These are phyloP conservation scores for Vanessa tameamea DNA, from an alignment of 1,140 invertebrate genomes.

Conservation along the genomic window DNA sequence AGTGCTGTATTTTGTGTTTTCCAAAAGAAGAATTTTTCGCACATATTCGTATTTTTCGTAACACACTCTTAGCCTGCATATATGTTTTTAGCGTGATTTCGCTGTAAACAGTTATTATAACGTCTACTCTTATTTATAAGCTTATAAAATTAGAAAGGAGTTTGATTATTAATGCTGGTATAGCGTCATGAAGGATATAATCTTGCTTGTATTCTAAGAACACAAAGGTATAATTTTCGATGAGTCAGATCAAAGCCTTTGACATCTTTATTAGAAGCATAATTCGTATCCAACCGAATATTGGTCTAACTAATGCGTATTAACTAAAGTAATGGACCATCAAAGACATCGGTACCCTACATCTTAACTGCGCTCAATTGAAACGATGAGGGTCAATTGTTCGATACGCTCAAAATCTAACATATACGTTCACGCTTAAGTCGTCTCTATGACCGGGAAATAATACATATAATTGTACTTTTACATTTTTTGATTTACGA, in stretches of 20 bases:
- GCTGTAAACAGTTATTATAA: no score
- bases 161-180: not conserved
- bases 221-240: not conserved
- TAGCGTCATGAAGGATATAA: not conserved
- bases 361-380: conserved; percentile 39
- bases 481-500: not conserved
- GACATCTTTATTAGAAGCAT: conserved; percentile 25
- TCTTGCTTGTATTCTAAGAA: not conserved
- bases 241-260: conserved; percentile 12
- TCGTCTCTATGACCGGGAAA: conserved; percentile 13
- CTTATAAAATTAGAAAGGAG: not conserved
- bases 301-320: conserved; percentile 36
- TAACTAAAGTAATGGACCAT: conserved; percentile 36
- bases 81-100: not conserved
- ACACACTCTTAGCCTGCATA: not conserved
- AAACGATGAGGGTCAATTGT: conserved; percentile 36
- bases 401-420: conserved; percentile 28
- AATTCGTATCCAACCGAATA: conserved; percentile 29
- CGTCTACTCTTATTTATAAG: not conserved
- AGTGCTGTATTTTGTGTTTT: conserved; percentile 9
- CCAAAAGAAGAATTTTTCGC: not conserved
- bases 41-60: not conserved
- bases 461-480: conserved; percentile 11
- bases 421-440: conserved; percentile 6
- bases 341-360: conserved; percentile 35